A percentile compares a stretch with the other conserved stretches of the same genome.
Conservation (phyloP, 1,140 invertebrate genomes). For the Chironomus striatipennis region DNA sequence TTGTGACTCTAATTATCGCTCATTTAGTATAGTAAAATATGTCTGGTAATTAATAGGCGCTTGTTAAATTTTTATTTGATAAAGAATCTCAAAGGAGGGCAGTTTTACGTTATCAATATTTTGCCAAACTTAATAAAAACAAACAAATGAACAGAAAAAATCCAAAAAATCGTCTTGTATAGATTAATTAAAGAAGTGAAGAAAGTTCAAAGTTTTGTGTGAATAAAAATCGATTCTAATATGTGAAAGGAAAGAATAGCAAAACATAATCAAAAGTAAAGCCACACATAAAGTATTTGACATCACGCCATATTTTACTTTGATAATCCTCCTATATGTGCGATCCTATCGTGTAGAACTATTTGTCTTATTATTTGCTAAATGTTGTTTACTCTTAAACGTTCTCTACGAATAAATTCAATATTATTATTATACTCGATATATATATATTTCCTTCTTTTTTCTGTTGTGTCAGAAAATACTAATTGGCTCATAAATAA, state of each 20-base stretch:
- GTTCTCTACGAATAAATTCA: too few relatives aligned
- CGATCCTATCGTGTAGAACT: too few relatives aligned
- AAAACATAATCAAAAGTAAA: neutral
- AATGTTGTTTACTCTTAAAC: too few relatives aligned
- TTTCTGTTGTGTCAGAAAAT: neutral
- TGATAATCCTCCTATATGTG: too few relatives aligned
- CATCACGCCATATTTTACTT: neutral
- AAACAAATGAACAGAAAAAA: neutral
- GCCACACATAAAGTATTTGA: neutral
- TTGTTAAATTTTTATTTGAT: neutral
- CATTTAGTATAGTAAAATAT: neutral
- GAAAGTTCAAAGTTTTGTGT: neutral
- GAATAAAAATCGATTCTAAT: neutral
- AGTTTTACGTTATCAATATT: neutral
- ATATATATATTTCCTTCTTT: neutral
- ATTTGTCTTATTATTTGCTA: too few relatives aligned
- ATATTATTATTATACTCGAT: too few relatives aligned
- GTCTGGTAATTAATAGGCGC: neutral
- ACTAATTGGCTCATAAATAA: conserved; percentile 14
- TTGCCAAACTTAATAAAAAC: neutral
- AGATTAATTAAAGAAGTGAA: neutral
- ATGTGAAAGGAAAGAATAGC: too few relatives aligned
- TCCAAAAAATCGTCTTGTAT: neutral
- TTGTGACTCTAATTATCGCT: conserved; percentile 10
- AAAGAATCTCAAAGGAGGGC: too few relatives aligned